Evolutionary conservation across 2,888 invertebrate species (phyloP).

Genomic region (Osedax frankpressi): DNA sequence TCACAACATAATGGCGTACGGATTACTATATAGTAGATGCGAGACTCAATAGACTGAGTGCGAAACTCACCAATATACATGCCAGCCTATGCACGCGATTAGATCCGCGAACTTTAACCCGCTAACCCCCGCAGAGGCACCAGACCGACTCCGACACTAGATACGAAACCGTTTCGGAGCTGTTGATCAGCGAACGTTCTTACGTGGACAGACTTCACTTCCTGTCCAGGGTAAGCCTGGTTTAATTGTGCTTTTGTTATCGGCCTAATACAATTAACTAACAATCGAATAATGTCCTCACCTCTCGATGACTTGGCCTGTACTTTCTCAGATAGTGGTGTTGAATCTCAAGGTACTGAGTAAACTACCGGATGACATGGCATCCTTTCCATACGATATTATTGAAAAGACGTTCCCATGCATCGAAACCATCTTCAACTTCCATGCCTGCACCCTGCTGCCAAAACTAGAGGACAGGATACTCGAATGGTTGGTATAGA

Average conservation of each 20-base stretch:
- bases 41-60: too few relatives aligned
- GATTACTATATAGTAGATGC: too few relatives aligned
- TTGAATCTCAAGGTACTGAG: slow-evolving; percentile 9
- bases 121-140: not conserved
- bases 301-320: too few relatives aligned
- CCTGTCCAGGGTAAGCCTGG: not conserved
- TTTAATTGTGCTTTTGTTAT: too few relatives aligned
- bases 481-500: not conserved
- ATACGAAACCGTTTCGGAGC: not conserved
- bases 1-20: too few relatives aligned
- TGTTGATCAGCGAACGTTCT: not conserved
- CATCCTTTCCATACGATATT: not conserved
- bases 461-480: slow-evolving; percentile 4
- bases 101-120: not conserved
- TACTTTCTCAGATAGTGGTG: slow-evolving; percentile 4
- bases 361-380: slow-evolving; percentile 2
- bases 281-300: too few relatives aligned
- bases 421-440: slow-evolving; percentile 13
- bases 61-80: too few relatives aligned
- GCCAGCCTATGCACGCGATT: too few relatives aligned
- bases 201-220: slow-evolving; percentile 9
- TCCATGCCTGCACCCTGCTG: slow-evolving; percentile 8
- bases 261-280: too few relatives aligned
- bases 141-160: not conserved
- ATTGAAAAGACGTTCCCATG: slow-evolving; percentile 9